Percentiles rank a stretch among this genome's conserved stretches.
phyloP scores from a whole-genome alignment of 2,797 vertebrate genomes.

The Leuciscus waleckii region DNA sequence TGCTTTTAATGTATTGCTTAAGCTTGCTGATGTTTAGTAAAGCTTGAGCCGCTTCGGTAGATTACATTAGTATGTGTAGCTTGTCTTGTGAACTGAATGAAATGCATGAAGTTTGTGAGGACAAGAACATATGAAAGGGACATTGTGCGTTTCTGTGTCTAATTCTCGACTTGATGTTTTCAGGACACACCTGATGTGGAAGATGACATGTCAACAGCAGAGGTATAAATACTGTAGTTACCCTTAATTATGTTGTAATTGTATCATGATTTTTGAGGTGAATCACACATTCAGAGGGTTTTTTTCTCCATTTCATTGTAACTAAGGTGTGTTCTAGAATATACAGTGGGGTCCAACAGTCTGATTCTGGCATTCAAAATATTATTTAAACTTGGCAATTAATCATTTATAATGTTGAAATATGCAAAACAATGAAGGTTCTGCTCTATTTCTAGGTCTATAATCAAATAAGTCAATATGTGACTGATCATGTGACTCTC shows the following conservation, averaged over 20 bases:
- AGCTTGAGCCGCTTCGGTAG: slow-evolving; percentile 48
- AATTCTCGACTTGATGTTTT: slow-evolving; percentile 41
- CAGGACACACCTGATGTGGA: slow-evolving; percentile 79
- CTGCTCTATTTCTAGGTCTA: background rate
- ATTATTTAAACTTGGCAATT: background rate
- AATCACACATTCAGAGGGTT: background rate
- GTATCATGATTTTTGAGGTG: background rate
- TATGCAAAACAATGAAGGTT: background rate
- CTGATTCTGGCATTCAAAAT: background rate
- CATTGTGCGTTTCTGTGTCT: slow-evolving; percentile 7
- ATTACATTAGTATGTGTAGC: slow-evolving; percentile 43
- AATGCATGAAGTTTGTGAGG: slow-evolving; percentile 32
- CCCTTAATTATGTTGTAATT: background rate
- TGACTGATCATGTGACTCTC: background rate
- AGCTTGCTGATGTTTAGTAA: slow-evolving; percentile 52
- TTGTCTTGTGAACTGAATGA: slow-evolving; percentile 34
- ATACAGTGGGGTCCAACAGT: background rate
- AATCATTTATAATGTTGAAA: background rate
- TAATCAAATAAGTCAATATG: background rate
- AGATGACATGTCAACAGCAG: slow-evolving; percentile 80
- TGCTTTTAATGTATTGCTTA: slow-evolving; percentile 52
- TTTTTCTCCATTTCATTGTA: background rate
- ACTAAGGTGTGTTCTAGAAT: background rate
- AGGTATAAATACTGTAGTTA: slow-evolving; percentile 66
- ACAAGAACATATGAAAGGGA: background rate